These are phyloP conservation scores for Pelmatolapia mariae DNA, from an alignment of 2,113 vertebrate species.

Conservation along the genomic window DNA sequence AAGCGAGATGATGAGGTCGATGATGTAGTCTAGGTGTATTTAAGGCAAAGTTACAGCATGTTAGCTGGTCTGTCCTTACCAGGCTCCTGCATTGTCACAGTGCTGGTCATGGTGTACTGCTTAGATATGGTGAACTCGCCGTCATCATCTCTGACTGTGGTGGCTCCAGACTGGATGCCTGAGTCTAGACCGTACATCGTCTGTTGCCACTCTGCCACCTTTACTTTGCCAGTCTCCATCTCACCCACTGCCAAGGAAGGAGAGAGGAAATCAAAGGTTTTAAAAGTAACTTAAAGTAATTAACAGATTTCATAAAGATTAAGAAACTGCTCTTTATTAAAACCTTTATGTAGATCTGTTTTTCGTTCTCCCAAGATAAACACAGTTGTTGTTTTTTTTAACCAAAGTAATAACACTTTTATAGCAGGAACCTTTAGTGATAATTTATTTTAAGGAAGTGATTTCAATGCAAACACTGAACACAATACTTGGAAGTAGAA, in stretches of 20 bases:
- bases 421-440: background rate
- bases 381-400: background rate
- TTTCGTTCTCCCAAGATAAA: background rate
- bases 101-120: constrained; percentile 76
- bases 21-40: background rate
- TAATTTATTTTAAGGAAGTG: background rate
- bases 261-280: background rate
- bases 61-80: constrained; percentile 2
- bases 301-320: background rate
- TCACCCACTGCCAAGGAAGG: constrained; percentile 49
- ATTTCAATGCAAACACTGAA: background rate
- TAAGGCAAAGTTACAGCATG: background rate
- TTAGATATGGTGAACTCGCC: constrained; percentile 71
- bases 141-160: constrained; percentile 84
- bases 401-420: background rate
- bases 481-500: constrained; percentile 28
- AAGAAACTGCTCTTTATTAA: background rate
- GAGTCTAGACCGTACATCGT: constrained; percentile 81
- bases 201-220: constrained; percentile 89
- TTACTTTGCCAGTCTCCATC: constrained; percentile 56
- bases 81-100: constrained; percentile 61
- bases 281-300: background rate
- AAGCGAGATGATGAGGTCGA: background rate
- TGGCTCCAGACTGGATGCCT: constrained; percentile 88
- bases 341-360: background rate